phyloP scores from a whole-genome alignment of 2,113 vertebrate genomes.

The Gobio gobio region DNA sequence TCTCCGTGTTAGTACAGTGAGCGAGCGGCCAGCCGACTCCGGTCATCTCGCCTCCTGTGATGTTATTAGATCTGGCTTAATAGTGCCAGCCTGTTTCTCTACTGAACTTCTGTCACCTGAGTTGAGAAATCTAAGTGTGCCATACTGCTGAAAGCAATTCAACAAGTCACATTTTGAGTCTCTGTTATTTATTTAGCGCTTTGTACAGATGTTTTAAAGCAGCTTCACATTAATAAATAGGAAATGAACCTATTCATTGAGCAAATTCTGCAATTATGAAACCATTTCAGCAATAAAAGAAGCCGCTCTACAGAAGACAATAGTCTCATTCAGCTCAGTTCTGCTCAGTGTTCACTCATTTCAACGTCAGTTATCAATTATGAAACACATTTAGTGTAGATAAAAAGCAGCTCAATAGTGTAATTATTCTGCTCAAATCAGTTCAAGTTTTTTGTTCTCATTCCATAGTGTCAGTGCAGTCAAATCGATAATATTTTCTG shows the following conservation, averaged over 20 bases:
- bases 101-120: conserved; percentile 55
- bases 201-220: background rate
- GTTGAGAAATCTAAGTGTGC: conserved; percentile 39
- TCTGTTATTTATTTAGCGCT: background rate
- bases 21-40: conserved; percentile 29
- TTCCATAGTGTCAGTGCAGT: too few relatives aligned
- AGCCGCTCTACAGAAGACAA: background rate
- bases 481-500: too few relatives aligned
- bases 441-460: too few relatives aligned
- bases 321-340: too few relatives aligned
- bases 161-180: conserved; percentile 11
- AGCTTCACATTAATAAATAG: too few relatives aligned
- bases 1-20: background rate
- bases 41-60: conserved; percentile 68
- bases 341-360: too few relatives aligned
- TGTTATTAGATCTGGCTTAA: conserved; percentile 79
- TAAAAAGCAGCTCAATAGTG: too few relatives aligned
- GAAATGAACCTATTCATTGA: too few relatives aligned
- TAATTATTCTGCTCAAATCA: too few relatives aligned
- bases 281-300: background rate
- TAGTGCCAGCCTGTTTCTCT: conserved; percentile 75
- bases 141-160: conserved; percentile 33
- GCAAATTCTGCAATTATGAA: background rate
- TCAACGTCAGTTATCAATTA: too few relatives aligned
- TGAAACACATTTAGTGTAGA: too few relatives aligned